phyloP scores from a whole-genome alignment of 2,888 invertebrate species.

The Ypsolopha sequella region DNA sequence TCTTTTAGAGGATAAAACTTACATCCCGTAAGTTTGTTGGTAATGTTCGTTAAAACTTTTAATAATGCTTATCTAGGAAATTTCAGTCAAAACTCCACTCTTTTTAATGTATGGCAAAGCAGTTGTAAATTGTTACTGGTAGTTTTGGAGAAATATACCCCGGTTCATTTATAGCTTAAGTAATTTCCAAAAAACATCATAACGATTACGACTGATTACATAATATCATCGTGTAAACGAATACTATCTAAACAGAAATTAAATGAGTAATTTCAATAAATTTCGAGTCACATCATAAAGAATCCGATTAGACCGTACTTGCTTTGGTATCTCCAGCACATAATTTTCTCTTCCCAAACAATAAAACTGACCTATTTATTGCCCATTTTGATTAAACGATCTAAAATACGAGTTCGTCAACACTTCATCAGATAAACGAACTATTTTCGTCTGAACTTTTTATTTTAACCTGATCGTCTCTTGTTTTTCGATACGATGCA shows the following conservation, averaged over 20 bases:
- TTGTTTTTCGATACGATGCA: background rate
- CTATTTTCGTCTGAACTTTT: background rate
- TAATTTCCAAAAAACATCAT: no score
- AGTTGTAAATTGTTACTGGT: no score
- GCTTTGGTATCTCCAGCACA: slow-evolving; percentile 29
- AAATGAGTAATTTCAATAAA: no score
- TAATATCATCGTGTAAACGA: background rate
- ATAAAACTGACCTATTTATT: slow-evolving; percentile 63
- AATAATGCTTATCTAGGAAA: no score
- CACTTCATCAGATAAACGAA: slow-evolving; percentile 16
- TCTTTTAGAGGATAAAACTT: no score
- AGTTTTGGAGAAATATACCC: no score
- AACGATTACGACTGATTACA: no score
- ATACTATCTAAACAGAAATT: background rate
- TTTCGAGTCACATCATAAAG: background rate
- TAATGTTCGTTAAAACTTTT: no score
- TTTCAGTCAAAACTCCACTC: no score
- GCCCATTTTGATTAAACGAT: slow-evolving; percentile 14
- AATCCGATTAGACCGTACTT: background rate
- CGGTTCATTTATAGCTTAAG: no score
- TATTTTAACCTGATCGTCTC: background rate
- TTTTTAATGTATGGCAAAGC: no score
- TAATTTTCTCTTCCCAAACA: slow-evolving; percentile 36
- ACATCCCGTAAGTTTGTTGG: no score
- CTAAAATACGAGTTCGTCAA: slow-evolving; percentile 48